Evolutionary conservation across 2,888 invertebrate genomes (phyloP).

Genomic region (Nephrotoma flavescens): DNA sequence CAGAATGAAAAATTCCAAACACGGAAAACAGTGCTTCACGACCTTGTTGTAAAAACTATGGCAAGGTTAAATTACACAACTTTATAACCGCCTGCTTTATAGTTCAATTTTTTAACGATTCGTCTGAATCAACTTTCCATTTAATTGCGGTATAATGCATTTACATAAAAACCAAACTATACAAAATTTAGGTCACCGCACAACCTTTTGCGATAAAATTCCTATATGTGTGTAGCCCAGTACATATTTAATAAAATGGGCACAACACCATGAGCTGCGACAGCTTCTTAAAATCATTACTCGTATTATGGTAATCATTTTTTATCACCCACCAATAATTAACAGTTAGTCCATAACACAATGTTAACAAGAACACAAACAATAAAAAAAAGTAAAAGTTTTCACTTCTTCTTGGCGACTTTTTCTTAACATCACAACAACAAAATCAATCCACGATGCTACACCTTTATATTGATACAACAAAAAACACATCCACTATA

Average conservation of each 20-base stretch:
- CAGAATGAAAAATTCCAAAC: too few species aligned
- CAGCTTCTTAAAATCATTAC: not conserved
- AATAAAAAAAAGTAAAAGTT: not conserved
- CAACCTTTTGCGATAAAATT: not conserved
- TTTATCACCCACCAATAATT: not conserved
- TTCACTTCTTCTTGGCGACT: not conserved
- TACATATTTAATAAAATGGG: not conserved
- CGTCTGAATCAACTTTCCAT: too few species aligned
- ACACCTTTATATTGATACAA: not conserved
- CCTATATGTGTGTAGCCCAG: not conserved
- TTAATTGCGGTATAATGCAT: not conserved
- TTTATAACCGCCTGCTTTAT: too few species aligned
- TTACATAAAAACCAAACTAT: not conserved
- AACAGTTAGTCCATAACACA: not conserved
- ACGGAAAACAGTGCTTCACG: too few species aligned
- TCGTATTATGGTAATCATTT: too few species aligned
- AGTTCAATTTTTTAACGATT: too few species aligned
- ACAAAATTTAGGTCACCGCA: not conserved
- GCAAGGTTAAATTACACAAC: too few species aligned
- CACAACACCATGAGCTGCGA: not conserved
- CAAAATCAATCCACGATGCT: not conserved
- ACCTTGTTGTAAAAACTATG: too few species aligned
- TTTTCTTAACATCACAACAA: not conserved
- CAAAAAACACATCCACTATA: not conserved
- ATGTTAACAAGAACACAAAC: not conserved